These are phyloP conservation scores for Anodontia alba DNA, from an alignment of 2,888 invertebrate genomes.

Conservation along the genomic window DNA sequence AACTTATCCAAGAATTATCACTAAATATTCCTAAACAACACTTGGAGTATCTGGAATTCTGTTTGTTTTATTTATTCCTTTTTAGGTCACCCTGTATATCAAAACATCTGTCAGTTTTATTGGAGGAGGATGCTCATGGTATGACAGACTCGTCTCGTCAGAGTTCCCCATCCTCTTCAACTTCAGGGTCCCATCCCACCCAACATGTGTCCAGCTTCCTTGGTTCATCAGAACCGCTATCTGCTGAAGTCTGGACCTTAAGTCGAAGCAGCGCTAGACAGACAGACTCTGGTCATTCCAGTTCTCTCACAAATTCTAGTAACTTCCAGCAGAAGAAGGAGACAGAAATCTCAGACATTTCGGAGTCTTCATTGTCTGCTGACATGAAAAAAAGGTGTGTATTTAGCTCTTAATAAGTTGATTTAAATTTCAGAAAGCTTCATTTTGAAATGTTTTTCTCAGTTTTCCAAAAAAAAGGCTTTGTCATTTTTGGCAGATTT, in stretches of 20 bases:
- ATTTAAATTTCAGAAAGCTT: no score
- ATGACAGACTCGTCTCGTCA: neutral
- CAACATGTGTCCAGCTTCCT: conserved; percentile 11
- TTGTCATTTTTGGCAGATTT: no score
- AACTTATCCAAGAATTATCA: no score
- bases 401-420: no score
- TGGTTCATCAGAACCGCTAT: neutral
- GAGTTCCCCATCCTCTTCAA: neutral
- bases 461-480: no score
- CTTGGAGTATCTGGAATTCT: no score
- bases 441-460: no score
- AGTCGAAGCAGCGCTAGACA: conserved; percentile 26
- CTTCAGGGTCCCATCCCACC: neutral
- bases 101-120: conserved; percentile 37
- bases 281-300: conserved; percentile 52
- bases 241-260: conserved; percentile 53
- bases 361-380: neutral
- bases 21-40: no score
- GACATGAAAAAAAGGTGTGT: neutral
- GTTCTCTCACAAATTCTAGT: conserved; percentile 33
- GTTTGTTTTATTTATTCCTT: no score
- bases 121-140: conserved; percentile 35
- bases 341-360: neutral
- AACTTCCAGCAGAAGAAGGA: conserved; percentile 4
- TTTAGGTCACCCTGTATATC: conserved; percentile 25